Percentiles rank a stretch among this genome's conserved stretches.
Evolutionary conservation across 2,888 invertebrate species (phyloP).

Genomic region (Napeogenes sylphis): DNA sequence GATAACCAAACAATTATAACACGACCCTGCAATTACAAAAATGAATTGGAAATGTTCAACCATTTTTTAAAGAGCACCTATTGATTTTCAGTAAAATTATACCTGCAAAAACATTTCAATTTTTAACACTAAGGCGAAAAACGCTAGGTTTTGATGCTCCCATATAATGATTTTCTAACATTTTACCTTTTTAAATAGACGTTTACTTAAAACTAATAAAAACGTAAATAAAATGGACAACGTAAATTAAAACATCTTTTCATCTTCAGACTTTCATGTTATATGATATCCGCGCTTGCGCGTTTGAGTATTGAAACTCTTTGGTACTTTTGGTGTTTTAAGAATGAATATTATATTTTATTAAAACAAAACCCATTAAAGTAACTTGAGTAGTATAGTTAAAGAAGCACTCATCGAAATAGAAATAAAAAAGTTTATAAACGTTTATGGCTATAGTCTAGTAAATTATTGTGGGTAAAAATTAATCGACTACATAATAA

Average conservation of each 20-base stretch:
- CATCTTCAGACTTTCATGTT: conserved; percentile 39
- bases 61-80: conserved; percentile 31
- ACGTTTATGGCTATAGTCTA: too few species aligned
- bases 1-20: conserved; percentile 76
- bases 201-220: conserved; percentile 48
- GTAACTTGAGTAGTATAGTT: too few species aligned
- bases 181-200: conserved; percentile 50
- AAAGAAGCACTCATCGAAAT: too few species aligned
- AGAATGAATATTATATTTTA: too few species aligned
- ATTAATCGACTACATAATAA: too few species aligned
- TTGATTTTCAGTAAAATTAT: conserved; percentile 44
- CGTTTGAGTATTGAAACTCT: conserved; percentile 14
- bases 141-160: conserved; percentile 57
- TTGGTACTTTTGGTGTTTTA: background rate
- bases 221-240: conserved; percentile 37
- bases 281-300: conserved; percentile 45
- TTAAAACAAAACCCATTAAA: too few species aligned
- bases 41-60: conserved; percentile 20
- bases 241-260: conserved; percentile 34
- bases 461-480: too few species aligned
- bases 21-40: conserved; percentile 62
- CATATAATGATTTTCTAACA: conserved; percentile 51
- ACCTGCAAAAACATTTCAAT: conserved; percentile 76
- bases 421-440: too few species aligned
- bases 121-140: conserved; percentile 57